phyloP scores from a whole-genome alignment of 1,140 invertebrate species.

The Tribolium castaneum region DNA sequence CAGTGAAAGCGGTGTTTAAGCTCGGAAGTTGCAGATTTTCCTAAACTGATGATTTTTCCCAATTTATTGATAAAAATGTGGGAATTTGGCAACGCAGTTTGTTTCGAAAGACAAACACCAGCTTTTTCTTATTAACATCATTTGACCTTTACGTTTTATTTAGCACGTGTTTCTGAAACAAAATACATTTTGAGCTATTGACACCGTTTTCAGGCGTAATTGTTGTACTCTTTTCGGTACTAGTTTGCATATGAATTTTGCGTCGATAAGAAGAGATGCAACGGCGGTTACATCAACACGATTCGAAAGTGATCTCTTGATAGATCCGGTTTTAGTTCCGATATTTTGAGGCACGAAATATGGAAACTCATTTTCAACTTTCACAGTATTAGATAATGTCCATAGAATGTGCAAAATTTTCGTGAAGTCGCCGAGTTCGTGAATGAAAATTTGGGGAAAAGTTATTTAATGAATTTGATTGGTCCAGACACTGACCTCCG shows the following conservation, averaged over 20 bases:
- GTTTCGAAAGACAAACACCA: conserved; percentile 32
- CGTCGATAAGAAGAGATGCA: neutral
- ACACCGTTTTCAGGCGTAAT: neutral
- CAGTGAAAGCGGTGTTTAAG: conserved; percentile 8
- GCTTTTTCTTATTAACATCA: conserved; percentile 30
- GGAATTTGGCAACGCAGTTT: neutral
- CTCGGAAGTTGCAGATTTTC: neutral
- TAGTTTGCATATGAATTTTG: neutral
- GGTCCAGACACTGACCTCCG: neutral
- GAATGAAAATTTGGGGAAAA: neutral
- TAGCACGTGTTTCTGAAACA: conserved; percentile 27
- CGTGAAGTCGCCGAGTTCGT: neutral
- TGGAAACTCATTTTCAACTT: neutral
- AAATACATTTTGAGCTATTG: conserved; percentile 18
- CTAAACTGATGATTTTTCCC: neutral
- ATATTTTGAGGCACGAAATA: neutral
- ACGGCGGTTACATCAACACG: neutral
- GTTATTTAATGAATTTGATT: neutral
- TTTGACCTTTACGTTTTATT: conserved; percentile 29
- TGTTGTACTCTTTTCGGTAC: neutral
- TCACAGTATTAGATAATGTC: neutral
- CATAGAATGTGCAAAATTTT: neutral
- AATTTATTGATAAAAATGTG: neutral
- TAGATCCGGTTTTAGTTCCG: conserved; percentile 22
- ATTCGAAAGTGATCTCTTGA: conserved; percentile 19